Evolutionary conservation across 1,140 invertebrate species (phyloP).

Genomic region (Pseudomyrmex sp.): DNA sequence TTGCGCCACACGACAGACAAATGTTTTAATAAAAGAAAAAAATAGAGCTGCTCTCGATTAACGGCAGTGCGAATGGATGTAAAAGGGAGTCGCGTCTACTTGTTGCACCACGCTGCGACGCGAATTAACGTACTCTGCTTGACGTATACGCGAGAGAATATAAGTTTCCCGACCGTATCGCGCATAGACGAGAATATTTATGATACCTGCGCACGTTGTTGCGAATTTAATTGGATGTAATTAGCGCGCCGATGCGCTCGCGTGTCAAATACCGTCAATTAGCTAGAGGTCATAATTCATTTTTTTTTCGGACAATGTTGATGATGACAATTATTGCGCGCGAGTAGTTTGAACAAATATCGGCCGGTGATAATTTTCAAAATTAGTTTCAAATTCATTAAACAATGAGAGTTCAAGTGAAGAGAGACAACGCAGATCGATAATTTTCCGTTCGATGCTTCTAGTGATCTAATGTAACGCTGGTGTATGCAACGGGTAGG

Average conservation of each 20-base stretch:
- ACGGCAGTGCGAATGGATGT: background rate
- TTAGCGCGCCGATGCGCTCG: no score
- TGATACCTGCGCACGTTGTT: background rate
- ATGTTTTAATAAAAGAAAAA: background rate
- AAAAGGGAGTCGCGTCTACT: background rate
- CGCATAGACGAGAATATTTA: background rate
- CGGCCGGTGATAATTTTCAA: no score
- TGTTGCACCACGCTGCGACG: background rate
- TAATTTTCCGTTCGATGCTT: background rate
- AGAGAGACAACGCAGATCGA: no score
- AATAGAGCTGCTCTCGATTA: background rate
- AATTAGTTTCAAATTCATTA: no score
- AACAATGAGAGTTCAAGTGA: no score
- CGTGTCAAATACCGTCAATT: no score
- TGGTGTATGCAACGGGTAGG: constrained; percentile 23
- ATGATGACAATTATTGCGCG: no score
- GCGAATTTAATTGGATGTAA: constrained; percentile 1
- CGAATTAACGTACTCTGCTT: background rate
- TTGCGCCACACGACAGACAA: constrained; percentile 3
- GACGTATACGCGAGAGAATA: background rate
- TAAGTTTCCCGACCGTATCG: background rate
- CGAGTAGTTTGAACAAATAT: no score
- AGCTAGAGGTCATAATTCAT: no score
- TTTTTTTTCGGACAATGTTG: no score
- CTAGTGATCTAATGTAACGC: background rate